Evolutionary conservation across 1,140 invertebrate genomes (phyloP).

Genomic region (Plectus sambesii): DNA sequence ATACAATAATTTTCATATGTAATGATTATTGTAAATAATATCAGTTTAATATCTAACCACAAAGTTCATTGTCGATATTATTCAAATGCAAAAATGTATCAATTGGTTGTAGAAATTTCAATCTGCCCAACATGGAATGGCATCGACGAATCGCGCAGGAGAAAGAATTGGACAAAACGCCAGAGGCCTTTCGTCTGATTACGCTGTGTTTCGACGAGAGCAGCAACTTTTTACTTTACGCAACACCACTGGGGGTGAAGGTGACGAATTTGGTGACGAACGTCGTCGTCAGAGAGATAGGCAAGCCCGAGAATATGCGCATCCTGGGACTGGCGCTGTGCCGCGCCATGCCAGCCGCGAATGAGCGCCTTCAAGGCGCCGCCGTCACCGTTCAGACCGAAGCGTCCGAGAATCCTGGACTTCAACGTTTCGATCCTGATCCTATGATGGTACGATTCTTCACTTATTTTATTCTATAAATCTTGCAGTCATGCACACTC

Average conservation of each 20-base stretch:
- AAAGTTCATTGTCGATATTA: no score
- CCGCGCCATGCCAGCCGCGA: constrained; percentile 46
- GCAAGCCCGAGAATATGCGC: constrained; percentile 81
- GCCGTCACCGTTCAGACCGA: constrained; percentile 82
- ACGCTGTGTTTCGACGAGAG: constrained; percentile 71
- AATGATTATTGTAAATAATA: no score
- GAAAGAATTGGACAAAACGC: constrained; percentile 59
- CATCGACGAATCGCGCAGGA: constrained; percentile 86
- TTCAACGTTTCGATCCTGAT: constrained; percentile 69
- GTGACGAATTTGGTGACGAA: constrained; percentile 88
- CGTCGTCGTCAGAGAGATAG: constrained; percentile 69
- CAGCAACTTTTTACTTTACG: constrained; percentile 84
- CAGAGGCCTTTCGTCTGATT: constrained; percentile 20
- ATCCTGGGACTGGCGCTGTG: constrained; percentile 75
- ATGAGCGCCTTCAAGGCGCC: constrained; percentile 52
- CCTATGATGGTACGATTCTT: constrained; percentile 37
- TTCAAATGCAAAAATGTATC: constrained; percentile 56
- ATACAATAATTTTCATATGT: no score
- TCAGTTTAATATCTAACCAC: no score
- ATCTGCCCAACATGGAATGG: constrained; percentile 96
- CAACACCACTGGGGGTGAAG: constrained; percentile 75
- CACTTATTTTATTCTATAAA: no score
- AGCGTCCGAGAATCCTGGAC: constrained; percentile 82
- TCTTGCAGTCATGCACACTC: no score
- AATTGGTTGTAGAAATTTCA: constrained; percentile 29